These are phyloP conservation scores for Chaenocephalus aceratus DNA, from an alignment of 2,113 vertebrate genomes.

Conservation along the genomic window DNA sequence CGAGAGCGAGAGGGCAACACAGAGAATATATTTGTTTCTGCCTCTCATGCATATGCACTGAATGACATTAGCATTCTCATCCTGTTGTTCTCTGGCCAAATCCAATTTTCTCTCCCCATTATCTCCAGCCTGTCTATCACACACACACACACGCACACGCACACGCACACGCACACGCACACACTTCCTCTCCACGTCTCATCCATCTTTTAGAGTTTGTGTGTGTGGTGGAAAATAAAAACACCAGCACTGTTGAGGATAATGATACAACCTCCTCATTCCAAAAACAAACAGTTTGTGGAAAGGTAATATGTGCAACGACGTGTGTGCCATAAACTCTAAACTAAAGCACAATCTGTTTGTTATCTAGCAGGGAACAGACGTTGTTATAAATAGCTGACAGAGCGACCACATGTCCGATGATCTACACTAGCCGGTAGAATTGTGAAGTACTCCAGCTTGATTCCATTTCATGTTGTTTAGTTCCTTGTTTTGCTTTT, in stretches of 20 bases:
- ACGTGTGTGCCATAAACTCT: background rate
- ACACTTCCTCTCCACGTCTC: constrained; percentile 2
- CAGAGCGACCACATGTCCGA: background rate
- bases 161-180: no score
- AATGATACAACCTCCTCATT: no score
- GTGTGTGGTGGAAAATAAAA: background rate
- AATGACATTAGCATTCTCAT: constrained; percentile 69
- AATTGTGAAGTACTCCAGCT: background rate
- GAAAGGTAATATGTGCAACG: no score
- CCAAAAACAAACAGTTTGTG: background rate
- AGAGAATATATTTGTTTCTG: constrained; percentile 21
- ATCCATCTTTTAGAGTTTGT: constrained; percentile 7
- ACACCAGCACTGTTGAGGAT: no score
- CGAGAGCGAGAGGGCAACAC: background rate
- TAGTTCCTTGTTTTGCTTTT: background rate
- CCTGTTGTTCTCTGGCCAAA: constrained; percentile 63
- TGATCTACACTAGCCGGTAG: background rate
- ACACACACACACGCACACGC: constrained; percentile 6
- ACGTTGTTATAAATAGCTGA: background rate
- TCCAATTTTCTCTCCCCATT: constrained; percentile 67
- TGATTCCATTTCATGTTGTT: background rate
- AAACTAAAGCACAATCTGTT: background rate
- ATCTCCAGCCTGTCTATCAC: constrained; percentile 40
- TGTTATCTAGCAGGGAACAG: background rate
- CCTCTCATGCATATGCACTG: constrained; percentile 29